phyloP scores from a whole-genome alignment of 2,113 vertebrate species.

The Chelonoidis abingdonii region DNA sequence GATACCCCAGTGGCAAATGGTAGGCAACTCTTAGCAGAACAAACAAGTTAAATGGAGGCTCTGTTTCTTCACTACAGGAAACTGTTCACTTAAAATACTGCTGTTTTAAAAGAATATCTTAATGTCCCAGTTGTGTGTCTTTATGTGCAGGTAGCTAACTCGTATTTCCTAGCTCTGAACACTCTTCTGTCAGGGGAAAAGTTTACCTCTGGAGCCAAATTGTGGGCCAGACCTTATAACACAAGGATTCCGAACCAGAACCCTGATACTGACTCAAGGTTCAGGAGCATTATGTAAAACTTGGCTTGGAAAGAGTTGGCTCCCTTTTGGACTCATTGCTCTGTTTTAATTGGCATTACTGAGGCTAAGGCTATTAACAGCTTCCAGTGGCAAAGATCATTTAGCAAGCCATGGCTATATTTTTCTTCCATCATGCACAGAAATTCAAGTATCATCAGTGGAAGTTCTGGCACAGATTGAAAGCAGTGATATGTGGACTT shows the following conservation, averaged over 20 bases:
- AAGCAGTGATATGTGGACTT: not conserved
- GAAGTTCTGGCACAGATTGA: not conserved
- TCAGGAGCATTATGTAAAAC: not conserved
- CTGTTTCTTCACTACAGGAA: not conserved
- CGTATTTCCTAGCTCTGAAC: constrained; percentile 33
- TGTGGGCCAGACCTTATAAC: not conserved
- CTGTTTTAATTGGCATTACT: not conserved
- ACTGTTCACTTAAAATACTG: not conserved
- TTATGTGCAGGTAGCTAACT: not conserved
- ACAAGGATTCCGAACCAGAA: constrained; percentile 8
- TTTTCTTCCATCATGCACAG: accelerated
- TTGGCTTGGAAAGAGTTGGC: not conserved
- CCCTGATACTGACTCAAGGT: not conserved
- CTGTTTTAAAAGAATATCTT: not conserved
- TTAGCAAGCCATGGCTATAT: accelerated
- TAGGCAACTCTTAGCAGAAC: not conserved
- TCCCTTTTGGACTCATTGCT: not conserved
- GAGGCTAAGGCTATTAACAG: not conserved
- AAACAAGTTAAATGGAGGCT: accelerated
- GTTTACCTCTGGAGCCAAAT: not conserved
- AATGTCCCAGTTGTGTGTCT: not conserved
- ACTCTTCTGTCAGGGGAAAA: not conserved
- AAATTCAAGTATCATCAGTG: not conserved
- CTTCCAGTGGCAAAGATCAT: not conserved
- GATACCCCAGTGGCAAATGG: not conserved